A percentile compares a stretch with the other conserved stretches of the same genome.
Evolutionary conservation across 2,888 invertebrate genomes (phyloP).

Genomic region (Tetheella fluctuosa): DNA sequence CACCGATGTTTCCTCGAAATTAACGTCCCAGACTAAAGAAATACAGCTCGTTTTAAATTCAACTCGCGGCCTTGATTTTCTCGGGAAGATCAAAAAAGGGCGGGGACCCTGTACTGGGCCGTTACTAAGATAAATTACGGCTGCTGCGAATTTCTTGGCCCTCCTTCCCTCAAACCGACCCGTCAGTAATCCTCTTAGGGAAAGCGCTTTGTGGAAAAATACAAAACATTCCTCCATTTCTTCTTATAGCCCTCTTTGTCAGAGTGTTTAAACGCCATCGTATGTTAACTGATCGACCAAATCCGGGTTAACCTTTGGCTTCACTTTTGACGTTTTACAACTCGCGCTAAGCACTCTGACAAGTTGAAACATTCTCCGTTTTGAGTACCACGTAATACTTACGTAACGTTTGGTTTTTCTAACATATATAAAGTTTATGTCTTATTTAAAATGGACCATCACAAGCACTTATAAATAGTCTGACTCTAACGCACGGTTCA

Average conservation of each 20-base stretch:
- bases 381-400: too few relatives aligned
- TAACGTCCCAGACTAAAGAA: conserved; percentile 61
- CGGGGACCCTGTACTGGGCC: conserved; percentile 62
- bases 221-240: conserved; percentile 42
- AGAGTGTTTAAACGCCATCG: conserved; percentile 11
- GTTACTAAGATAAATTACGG: conserved; percentile 78
- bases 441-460: too few relatives aligned
- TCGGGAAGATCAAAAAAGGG: conserved; percentile 74
- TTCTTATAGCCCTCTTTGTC: conserved; percentile 23
- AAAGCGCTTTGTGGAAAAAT: conserved; percentile 54
- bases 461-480: too few relatives aligned
- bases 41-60: conserved; percentile 66
- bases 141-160: conserved; percentile 54
- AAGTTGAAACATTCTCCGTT: neutral
- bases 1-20: conserved; percentile 66
- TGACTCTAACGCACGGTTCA: too few relatives aligned
- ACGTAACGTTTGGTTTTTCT: too few relatives aligned
- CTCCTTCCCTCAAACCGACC: conserved; percentile 23
- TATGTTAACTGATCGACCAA: conserved; percentile 13
- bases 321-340: neutral
- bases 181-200: conserved; percentile 63
- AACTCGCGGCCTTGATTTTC: conserved; percentile 57
- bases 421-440: too few relatives aligned
- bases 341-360: too few relatives aligned
- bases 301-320: neutral